phyloP scores from a whole-genome alignment of 2,888 invertebrate genomes.

The Caenorhabditis auriculariae region DNA sequence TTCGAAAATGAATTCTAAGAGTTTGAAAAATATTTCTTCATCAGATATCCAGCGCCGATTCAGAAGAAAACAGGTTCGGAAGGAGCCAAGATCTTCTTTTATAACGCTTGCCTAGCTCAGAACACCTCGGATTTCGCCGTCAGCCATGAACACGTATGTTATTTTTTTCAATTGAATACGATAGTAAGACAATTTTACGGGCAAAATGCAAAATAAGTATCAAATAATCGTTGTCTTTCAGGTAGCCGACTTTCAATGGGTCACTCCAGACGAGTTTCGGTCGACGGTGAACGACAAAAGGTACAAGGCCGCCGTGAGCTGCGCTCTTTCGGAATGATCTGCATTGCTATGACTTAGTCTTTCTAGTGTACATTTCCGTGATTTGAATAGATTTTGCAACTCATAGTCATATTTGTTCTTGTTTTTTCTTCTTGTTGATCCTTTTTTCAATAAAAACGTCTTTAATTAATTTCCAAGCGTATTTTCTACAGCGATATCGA shows the following conservation, averaged over 20 bases:
- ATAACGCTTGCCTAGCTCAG: slow-evolving; percentile 18
- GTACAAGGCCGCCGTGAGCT: slow-evolving; percentile 26
- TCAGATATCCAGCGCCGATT: slow-evolving; percentile 34
- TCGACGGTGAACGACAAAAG: slow-evolving; percentile 26
- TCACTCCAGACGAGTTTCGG: slow-evolving; percentile 43
- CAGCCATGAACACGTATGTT: slow-evolving; percentile 34
- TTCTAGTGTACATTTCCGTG: slow-evolving; percentile 4
- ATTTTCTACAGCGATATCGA: background rate
- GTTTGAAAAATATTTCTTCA: background rate
- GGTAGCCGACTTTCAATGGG: slow-evolving; percentile 49
- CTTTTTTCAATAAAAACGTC: background rate
- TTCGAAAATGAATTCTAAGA: slow-evolving; percentile 3
- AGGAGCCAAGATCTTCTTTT: slow-evolving; percentile 54
- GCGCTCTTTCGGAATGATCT: slow-evolving; percentile 36
- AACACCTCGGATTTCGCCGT: slow-evolving; percentile 21
- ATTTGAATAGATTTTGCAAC: no score
- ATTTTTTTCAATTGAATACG: background rate
- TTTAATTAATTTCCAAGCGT: background rate
- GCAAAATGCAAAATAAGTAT: background rate
- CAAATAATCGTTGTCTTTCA: slow-evolving; percentile 1
- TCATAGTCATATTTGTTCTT: no score
- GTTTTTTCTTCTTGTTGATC: slow-evolving; percentile 1
- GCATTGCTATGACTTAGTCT: slow-evolving; percentile 1
- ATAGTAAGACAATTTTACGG: background rate
- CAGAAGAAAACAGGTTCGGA: slow-evolving; percentile 14